Evolutionary conservation across 92 coral and sea anemone species (phyloP).

Genomic region (Phenganax subtilis): DNA sequence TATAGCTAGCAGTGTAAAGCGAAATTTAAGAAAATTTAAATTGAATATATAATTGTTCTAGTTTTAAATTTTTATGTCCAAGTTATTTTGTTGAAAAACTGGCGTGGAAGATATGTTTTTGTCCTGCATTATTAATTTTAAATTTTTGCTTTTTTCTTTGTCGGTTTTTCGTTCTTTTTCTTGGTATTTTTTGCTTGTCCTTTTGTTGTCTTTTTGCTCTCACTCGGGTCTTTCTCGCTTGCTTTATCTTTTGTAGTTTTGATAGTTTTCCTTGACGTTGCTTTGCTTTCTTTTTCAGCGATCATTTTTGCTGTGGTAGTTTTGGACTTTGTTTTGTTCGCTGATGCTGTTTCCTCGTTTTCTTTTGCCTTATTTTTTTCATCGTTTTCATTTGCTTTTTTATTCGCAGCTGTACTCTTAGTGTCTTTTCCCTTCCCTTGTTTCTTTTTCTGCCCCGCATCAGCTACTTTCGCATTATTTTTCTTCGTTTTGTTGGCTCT

Average conservation of each 20-base stretch:
- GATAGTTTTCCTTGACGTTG: background rate
- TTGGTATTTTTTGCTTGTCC: background rate
- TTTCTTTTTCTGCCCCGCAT: slow-evolving; percentile 1
- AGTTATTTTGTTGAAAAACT: no score
- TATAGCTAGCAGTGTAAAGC: no score
- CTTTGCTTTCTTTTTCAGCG: background rate
- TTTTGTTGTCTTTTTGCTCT: background rate
- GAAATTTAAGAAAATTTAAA: no score
- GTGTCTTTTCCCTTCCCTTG: background rate
- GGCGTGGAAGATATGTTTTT: no score
- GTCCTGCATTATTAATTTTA: background rate
- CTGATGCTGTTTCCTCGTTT: background rate
- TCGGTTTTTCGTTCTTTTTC: slow-evolving; percentile 7
- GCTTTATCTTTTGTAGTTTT: slow-evolving; percentile 1
- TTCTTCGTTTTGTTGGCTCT: background rate
- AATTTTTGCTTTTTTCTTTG: background rate
- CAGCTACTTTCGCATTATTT: background rate
- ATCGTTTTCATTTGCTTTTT: background rate
- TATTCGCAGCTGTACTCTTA: background rate
- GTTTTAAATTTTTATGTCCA: no score
- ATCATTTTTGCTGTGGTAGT: background rate
- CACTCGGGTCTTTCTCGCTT: slow-evolving; percentile 3
- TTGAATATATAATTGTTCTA: no score
- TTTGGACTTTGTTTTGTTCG: background rate
- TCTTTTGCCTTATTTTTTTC: background rate